These are phyloP conservation scores for Limnephilus auricula DNA, from an alignment of 2,888 invertebrate species.

Conservation along the genomic window DNA sequence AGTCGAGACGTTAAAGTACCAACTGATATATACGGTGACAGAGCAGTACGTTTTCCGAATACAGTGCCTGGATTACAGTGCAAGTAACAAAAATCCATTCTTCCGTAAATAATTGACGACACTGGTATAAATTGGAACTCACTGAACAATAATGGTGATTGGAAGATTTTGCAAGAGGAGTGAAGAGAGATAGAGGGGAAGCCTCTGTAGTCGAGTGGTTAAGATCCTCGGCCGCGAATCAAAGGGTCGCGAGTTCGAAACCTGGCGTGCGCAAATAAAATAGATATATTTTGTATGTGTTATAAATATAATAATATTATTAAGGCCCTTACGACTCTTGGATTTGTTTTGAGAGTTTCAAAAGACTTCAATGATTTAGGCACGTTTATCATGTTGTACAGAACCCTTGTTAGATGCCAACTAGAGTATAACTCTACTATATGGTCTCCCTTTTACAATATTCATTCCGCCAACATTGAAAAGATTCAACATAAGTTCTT, in stretches of 20 bases:
- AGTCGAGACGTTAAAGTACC: conserved; percentile 1
- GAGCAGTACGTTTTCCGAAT: conserved; percentile 3
- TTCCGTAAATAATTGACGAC: not conserved
- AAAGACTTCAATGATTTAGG: too few relatives aligned
- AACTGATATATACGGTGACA: conserved; percentile 15
- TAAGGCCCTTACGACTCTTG: too few relatives aligned
- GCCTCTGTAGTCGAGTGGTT: not conserved
- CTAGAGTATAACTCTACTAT: too few relatives aligned
- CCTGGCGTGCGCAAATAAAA: not conserved
- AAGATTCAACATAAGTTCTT: too few relatives aligned
- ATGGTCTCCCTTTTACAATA: too few relatives aligned
- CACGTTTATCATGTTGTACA: too few relatives aligned
- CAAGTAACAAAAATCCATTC: not conserved
- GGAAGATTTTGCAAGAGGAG: not conserved
- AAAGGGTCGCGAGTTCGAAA: not conserved
- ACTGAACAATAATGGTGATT: not conserved
- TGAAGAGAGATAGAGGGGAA: not conserved
- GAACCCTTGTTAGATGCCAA: too few relatives aligned
- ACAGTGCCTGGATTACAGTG: not conserved
- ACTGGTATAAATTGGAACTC: not conserved
- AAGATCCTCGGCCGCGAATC: not conserved
- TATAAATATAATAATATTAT: too few relatives aligned
- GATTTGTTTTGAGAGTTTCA: too few relatives aligned
- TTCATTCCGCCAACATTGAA: too few relatives aligned
- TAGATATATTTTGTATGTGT: too few relatives aligned